Conservation (phyloP, 1,140 invertebrate species). For the Anoplophora glabripennis region DNA sequence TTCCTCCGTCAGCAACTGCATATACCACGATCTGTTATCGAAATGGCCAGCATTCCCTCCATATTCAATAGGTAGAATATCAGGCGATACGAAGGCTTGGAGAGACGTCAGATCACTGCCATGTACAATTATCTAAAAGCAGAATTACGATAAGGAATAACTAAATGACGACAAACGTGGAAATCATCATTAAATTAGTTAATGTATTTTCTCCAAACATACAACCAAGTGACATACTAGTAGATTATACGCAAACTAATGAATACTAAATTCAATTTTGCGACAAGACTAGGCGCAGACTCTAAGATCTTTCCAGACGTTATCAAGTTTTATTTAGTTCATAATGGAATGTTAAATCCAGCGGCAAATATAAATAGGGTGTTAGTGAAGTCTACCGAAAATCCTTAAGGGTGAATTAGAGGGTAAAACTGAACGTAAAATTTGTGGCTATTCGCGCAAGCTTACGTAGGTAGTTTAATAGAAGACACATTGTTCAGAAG, state of each 20-base stretch:
- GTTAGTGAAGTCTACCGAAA: too few species aligned
- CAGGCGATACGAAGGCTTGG: slow-evolving; percentile 49
- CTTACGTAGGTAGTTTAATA: too few species aligned
- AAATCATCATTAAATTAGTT: not conserved
- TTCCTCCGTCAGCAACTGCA: slow-evolving; percentile 42
- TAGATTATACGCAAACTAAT: not conserved
- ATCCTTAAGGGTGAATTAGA: too few species aligned
- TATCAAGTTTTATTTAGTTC: too few species aligned
- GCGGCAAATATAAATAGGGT: too few species aligned
- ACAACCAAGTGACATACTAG: not conserved
- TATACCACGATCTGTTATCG: slow-evolving; percentile 47
- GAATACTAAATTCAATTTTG: not conserved
- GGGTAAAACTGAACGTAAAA: too few species aligned
- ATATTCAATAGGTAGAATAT: slow-evolving; percentile 57
- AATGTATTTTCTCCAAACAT: not conserved
- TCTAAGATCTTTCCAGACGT: too few species aligned
- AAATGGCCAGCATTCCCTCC: slow-evolving; percentile 53
- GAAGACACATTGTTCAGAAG: too few species aligned
- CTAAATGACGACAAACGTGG: not conserved
- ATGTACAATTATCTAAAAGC: slow-evolving; percentile 53
- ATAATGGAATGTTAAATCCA: too few species aligned
- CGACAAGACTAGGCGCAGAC: not conserved
- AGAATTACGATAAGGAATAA: not conserved
- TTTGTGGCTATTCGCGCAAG: too few species aligned
- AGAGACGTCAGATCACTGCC: slow-evolving; percentile 54